A percentile compares a stretch with the other conserved stretches of the same genome.
These are phyloP conservation scores for Stegana nigrithorax DNA, from an alignment of 2,888 invertebrate species.

Conservation along the genomic window DNA sequence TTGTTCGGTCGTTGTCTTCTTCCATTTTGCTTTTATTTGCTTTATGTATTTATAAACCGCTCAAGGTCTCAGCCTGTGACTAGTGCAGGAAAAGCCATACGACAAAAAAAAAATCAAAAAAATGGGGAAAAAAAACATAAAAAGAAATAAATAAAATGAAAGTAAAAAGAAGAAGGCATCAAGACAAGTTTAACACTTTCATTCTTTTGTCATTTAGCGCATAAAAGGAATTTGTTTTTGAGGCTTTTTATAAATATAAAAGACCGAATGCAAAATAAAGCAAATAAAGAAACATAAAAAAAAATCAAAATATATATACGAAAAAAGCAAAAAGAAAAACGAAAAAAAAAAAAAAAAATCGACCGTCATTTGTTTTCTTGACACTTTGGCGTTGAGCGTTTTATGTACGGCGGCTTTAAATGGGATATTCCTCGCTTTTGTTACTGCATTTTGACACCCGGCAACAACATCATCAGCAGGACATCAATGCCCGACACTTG, in stretches of 20 bases:
- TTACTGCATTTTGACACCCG: too few species aligned
- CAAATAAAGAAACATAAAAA: background rate
- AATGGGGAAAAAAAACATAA: background rate
- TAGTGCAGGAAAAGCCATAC: background rate
- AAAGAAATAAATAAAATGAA: background rate
- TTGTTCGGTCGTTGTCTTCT: background rate
- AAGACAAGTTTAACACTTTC: constrained; percentile 13
- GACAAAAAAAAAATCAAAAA: background rate
- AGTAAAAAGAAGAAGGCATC: background rate
- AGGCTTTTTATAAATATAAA: background rate
- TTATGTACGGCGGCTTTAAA: too few species aligned
- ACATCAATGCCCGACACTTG: too few species aligned
- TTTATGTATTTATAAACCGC: background rate
- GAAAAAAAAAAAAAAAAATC: background rate
- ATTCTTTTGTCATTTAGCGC: constrained; percentile 14
- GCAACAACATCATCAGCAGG: too few species aligned
- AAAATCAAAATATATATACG: too few species aligned
- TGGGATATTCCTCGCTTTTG: too few species aligned
- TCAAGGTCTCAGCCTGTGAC: background rate
- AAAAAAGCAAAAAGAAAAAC: constrained; percentile 5
- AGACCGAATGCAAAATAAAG: background rate
- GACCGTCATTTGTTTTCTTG: constrained; percentile 59
- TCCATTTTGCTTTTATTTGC: background rate
- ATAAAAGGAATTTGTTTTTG: constrained; percentile 7
- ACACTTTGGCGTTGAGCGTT: constrained; percentile 43